Conservation (phyloP, 2,797 vertebrate genomes). For the Avahi laniger region DNA sequence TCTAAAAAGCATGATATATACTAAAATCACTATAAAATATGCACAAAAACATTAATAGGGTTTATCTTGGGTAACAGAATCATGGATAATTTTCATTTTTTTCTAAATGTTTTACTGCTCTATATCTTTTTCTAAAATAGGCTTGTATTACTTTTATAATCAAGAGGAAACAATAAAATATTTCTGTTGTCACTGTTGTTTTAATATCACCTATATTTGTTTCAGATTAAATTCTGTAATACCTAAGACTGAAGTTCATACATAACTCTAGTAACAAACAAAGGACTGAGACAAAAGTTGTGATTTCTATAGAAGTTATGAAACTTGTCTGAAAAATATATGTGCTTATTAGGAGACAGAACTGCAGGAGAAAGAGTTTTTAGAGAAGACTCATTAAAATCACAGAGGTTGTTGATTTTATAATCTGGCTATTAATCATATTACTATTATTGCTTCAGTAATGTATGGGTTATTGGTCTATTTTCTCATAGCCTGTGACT, state of each 20-base stretch:
- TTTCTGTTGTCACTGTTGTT: not conserved
- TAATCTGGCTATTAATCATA: not conserved
- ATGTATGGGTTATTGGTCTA: not conserved
- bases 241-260: not conserved
- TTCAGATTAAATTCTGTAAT: not conserved
- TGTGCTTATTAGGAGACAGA: not conserved
- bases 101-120: not conserved
- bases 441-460: not conserved
- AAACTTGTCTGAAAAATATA: not conserved
- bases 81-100: not conserved
- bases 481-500: not conserved
- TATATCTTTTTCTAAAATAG: not conserved
- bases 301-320: not conserved
- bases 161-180: not conserved
- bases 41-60: not conserved
- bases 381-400: not conserved
- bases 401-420: not conserved
- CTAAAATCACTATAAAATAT: slow-evolving; percentile 6
- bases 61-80: not conserved
- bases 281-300: not conserved
- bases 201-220: not conserved
- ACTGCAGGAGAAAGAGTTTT: not conserved
- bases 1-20: not conserved
- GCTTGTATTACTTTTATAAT: not conserved
- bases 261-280: not conserved